Conservation (phyloP, 2,113 vertebrate genomes). For the Cynoglossus semilaevis region DNA sequence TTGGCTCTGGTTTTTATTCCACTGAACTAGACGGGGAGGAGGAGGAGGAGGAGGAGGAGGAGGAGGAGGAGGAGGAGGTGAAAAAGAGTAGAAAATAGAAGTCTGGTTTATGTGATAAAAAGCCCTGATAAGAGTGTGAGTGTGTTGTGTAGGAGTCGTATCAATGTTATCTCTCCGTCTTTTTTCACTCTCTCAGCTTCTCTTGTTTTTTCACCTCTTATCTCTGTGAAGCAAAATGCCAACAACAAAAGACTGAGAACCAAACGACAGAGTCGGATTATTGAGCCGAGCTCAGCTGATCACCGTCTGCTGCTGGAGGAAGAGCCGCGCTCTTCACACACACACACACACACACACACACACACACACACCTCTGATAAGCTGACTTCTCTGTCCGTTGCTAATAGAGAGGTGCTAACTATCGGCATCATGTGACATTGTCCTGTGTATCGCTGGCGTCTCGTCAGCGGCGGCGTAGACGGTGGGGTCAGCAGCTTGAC, state of each 20-base stretch:
- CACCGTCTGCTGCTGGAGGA: conserved; percentile 36
- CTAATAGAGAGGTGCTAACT: conserved; percentile 64
- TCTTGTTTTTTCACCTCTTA: conserved; percentile 93
- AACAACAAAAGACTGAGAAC: conserved; percentile 90
- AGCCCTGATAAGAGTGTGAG: conserved; percentile 87
- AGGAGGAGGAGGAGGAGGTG: conserved; percentile 53
- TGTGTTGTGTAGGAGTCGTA: conserved; percentile 96
- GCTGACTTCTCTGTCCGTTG: conserved; percentile 62
- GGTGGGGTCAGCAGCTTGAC: conserved; percentile 51
- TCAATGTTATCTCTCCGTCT: conserved; percentile 95
- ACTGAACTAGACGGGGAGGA: conserved; percentile 69
- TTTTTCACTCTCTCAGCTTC: conserved; percentile 91
- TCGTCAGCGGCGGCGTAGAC: conserved; percentile 37
- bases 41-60: conserved; percentile 25
- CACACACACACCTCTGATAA: conserved; percentile 70
- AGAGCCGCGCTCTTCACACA: neutral
- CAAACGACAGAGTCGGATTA: conserved; percentile 81
- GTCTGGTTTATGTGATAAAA: conserved; percentile 82
- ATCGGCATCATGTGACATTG: conserved; percentile 14
- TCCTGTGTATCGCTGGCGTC: conserved; percentile 26
- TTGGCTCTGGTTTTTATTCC: conserved; percentile 48
- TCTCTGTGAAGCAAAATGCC: conserved; percentile 94
- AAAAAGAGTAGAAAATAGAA: conserved; percentile 46
- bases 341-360: conserved; percentile 30
- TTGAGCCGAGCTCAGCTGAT: conserved; percentile 79